Evolutionary conservation across 1,140 invertebrate species (phyloP), one percentile per base, ranked within the genome.

Genomic region (Drosophila chauvacae): DNA sequence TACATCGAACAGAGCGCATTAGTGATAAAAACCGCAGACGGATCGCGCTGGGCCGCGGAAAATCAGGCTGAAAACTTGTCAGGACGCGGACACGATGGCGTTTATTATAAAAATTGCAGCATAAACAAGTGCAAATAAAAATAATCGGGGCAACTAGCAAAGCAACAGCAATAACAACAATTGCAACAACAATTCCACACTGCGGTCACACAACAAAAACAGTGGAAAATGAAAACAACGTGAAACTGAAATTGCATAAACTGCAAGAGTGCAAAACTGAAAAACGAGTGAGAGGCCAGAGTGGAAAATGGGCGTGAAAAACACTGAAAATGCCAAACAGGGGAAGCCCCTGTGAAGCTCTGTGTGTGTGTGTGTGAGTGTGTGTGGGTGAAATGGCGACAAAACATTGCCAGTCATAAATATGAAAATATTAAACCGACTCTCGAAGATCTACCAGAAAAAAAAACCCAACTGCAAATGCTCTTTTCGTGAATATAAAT

Each of bases 41-140:
- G 74, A 77, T 77, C 74, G 50, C 13, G 30, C 41, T 28, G 63
- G 41, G 42, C 10, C 33, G 5, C 23, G 28, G 16, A 62, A 41
- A 56, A 23, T 35, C 42, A 23, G 41, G 23, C 60, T 62, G 23
- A n/a, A 55, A 18, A 37, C 18, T 20, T 28, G 56, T 26, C 70
- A 53, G 61, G 47, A 51, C 11, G 50, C 30, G 51, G 60, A 77
- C 39, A 55, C 48, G 57, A 23, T 69, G 74, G 56, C 73, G 74
- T 77, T 77, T 77, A 68, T 77, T 77, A 77, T 77, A 77, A 77
- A 77, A 77, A 77, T 77, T 77, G 74, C 74, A 77, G 73, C 63
- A 77, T 77, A 77, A 77, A 77, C 74, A 77, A 77, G 74, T 69
- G 63, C 73, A 77, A 77, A 77, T 77, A 77, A 77, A 72, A 77